Percentiles rank a stretch among this genome's conserved stretches.
Conservation (phyloP, 2,113 vertebrate species). For the Hepsetus odoe region DNA sequence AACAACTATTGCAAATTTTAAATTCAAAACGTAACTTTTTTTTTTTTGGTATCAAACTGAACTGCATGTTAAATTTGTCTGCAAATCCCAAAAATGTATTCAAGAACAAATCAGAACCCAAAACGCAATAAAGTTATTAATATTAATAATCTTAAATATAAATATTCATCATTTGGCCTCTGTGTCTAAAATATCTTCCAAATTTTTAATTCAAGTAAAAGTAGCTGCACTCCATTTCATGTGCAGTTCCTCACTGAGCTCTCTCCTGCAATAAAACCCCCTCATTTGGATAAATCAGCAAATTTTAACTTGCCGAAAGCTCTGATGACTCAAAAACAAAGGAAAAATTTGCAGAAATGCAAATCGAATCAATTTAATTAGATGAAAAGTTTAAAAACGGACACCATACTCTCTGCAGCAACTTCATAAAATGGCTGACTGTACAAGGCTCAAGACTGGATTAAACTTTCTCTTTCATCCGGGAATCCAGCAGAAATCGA, state of each 20-base stretch:
- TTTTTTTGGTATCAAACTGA: not conserved
- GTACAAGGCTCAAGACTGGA: not conserved
- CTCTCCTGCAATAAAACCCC: not conserved
- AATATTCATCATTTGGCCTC: not conserved
- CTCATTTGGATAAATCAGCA: not conserved
- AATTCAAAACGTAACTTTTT: not conserved
- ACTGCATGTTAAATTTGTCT: not conserved
- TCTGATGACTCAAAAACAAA: not conserved
- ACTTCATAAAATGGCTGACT: constrained; percentile 41
- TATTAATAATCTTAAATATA: too few relatives aligned
- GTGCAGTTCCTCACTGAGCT: not conserved
- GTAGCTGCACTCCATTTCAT: not conserved
- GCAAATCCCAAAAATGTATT: not conserved
- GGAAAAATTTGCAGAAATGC: not conserved
- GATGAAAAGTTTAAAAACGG: not conserved
- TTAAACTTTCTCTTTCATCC: not conserved
- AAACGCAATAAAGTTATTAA: not conserved
- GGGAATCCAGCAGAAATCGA: not conserved
- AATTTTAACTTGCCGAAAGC: not conserved
- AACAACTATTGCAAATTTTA: too few relatives aligned
- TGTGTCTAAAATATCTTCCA: not conserved
- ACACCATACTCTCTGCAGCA: not conserved
- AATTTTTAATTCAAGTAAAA: not conserved
- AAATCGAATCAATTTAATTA: not conserved
- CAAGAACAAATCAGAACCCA: not conserved